Evolutionary conservation across 2,113 vertebrate genomes (phyloP), one percentile per base, ranked within the genome.

Genomic region (Toxostoma redivivum): DNA sequence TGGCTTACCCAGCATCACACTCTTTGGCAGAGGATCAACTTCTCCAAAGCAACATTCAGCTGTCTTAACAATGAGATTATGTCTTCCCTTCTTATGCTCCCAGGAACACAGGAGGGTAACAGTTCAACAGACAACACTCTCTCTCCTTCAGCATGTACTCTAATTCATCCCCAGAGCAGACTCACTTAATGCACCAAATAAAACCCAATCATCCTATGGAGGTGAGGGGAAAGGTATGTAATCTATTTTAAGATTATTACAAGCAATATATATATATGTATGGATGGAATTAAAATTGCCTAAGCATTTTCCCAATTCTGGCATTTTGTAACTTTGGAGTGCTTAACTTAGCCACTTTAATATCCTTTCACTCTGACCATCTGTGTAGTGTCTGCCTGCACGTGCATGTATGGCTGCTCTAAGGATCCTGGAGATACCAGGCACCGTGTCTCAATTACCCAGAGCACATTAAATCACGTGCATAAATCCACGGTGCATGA

Each of bases 21-120:
- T 94, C 13, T 51, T 92, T 96, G 96, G 96, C 96, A 97, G 83
- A 86, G 82, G 81, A 92, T 93, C 95, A 95, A 56, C 95, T 96
- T 82, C 81, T 93, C 88, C 92, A 93, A 92, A 96, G 90, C 54
- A 96, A 83, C 82, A 23, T 90, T 95, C 94, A 86, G 91, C 94
- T 91, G 95, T 89, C 37, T 90, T 94, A 88, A 92, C 88, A 92
- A 94, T 90, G 88, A 94, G 82, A 97, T 96, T 94, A 97, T 92
- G 95, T 81, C 94, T 96, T 92, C 67, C 86, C 86, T 74, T 86
- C 88, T 88, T 86, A 60, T 42, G 81, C 65, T 93, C 88, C 90
- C 19, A 67, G 86, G 38, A 92, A 90, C 88, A 60, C 44, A 73
- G 31, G 21, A 92, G 88, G 88, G 64, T 93, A 95, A 93, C 86